Evolutionary conservation across 1,140 invertebrate genomes (phyloP).

Genomic region (Cydia splendana): DNA sequence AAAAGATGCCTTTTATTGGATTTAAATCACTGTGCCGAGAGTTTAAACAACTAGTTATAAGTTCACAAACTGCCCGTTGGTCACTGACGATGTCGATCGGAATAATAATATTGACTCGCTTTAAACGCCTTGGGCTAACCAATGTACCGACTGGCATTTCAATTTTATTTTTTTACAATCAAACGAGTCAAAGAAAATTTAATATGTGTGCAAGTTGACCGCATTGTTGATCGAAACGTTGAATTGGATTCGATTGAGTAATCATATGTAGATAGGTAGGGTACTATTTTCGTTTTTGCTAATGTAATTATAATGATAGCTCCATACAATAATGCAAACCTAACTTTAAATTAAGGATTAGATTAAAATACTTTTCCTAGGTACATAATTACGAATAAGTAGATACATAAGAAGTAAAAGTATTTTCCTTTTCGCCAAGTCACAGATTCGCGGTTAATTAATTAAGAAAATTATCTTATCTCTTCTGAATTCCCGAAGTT

Average conservation of each 20-base stretch:
- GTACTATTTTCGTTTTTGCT: too few species aligned
- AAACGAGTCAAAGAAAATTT: not conserved
- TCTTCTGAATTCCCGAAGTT: conserved; percentile 18
- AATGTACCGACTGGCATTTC: not conserved
- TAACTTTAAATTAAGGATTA: too few species aligned
- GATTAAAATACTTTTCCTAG: too few species aligned
- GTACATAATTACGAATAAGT: too few species aligned
- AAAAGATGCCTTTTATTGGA: conserved; percentile 9
- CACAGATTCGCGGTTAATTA: conserved; percentile 29
- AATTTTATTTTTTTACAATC: not conserved
- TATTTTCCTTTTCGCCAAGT: conserved; percentile 9
- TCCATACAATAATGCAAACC: too few species aligned
- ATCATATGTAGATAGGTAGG: too few species aligned
- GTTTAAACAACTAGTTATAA: not conserved
- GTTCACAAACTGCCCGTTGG: not conserved
- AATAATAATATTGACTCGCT: conserved; percentile 18
- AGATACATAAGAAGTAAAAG: not conserved
- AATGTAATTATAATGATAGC: too few species aligned
- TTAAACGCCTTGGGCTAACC: not conserved
- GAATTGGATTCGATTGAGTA: not conserved
- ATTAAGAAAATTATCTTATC: conserved; percentile 33
- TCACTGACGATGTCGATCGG: conserved; percentile 5
- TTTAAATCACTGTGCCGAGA: not conserved
- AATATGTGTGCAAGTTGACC: not conserved
- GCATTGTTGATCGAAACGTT: not conserved